These are phyloP conservation scores for Chymomyza caudatula DNA, from an alignment of 2,888 invertebrate species.

Conservation along the genomic window DNA sequence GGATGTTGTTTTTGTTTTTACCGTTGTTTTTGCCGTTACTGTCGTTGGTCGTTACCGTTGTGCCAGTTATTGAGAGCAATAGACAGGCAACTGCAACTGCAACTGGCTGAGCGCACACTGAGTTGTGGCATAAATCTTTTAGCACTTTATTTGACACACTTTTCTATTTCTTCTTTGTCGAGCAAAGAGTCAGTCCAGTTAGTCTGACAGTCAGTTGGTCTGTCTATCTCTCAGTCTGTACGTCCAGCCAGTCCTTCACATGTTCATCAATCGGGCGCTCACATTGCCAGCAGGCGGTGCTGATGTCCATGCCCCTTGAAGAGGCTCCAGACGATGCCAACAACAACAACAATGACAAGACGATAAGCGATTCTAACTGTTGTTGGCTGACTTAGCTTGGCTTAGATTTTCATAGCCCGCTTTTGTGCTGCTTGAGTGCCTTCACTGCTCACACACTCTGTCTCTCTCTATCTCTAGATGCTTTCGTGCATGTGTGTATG, in stretches of 20 bases:
- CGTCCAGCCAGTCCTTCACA: constrained; percentile 25
- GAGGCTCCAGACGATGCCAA: constrained; percentile 57
- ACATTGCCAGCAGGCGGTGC: constrained; percentile 30
- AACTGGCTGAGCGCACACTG: constrained; percentile 2
- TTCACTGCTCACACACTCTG: constrained; percentile 1
- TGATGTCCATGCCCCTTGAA: constrained; percentile 57
- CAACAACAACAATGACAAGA: constrained; percentile 20
- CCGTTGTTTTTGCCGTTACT: neutral
- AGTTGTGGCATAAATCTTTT: constrained; percentile 58
- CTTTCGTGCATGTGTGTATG: neutral
- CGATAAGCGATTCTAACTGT: constrained; percentile 48
- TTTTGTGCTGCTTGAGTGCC: neutral
- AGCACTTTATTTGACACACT: constrained; percentile 73
- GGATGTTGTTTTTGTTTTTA: neutral
- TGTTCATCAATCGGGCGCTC: constrained; percentile 59
- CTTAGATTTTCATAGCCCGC: neutral
- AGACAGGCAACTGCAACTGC: constrained; percentile 20
- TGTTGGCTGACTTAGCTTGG: constrained; percentile 6
- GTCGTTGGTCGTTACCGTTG: constrained; percentile 35
- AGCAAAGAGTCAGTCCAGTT: constrained; percentile 3
- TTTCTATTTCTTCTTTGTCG: constrained; percentile 21
- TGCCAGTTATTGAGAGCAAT: constrained; percentile 60
- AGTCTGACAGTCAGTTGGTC: constrained; percentile 2
- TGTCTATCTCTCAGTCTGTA: neutral
- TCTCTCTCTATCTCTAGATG: neutral